These are phyloP conservation scores for Caradrina kadenii DNA, from an alignment of 2,888 invertebrate species.

Conservation along the genomic window DNA sequence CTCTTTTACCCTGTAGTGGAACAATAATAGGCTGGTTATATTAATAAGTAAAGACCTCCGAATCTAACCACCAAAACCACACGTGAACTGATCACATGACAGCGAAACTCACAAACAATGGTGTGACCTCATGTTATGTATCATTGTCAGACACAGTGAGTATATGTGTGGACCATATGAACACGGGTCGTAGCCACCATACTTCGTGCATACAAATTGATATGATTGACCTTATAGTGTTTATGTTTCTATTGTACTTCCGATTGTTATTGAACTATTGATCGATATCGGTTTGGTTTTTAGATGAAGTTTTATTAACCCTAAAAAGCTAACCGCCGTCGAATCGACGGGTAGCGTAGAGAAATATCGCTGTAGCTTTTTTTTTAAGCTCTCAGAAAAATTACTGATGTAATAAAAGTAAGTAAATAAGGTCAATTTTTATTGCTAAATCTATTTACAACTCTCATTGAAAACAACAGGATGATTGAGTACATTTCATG, in stretches of 20 bases:
- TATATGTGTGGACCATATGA: slow-evolving; percentile 39
- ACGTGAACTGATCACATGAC: slow-evolving; percentile 54
- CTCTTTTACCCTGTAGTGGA: too few species aligned
- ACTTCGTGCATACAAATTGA: slow-evolving; percentile 71
- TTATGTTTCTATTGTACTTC: slow-evolving; percentile 73
- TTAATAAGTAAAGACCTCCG: background rate
- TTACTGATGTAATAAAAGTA: too few species aligned
- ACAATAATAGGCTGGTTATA: too few species aligned
- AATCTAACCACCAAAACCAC: slow-evolving; percentile 40
- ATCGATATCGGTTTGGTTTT: slow-evolving; percentile 18
- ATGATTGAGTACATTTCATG: too few species aligned
- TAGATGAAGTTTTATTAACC: too few species aligned
- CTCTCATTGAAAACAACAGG: too few species aligned
- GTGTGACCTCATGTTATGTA: slow-evolving; percentile 76
- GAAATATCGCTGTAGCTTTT: too few species aligned
- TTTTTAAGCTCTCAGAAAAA: too few species aligned
- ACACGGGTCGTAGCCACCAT: slow-evolving; percentile 57
- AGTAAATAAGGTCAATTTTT: too few species aligned
- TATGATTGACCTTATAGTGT: slow-evolving; percentile 73
- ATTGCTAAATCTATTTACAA: too few species aligned
- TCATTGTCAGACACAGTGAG: slow-evolving; percentile 68
- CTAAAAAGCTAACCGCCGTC: too few species aligned
- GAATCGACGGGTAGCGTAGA: too few species aligned
- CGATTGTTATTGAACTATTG: slow-evolving; percentile 62
- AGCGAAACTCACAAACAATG: slow-evolving; percentile 72